phyloP scores from a whole-genome alignment of 2,113 vertebrate genomes.

The Coreoperca whiteheadi region DNA sequence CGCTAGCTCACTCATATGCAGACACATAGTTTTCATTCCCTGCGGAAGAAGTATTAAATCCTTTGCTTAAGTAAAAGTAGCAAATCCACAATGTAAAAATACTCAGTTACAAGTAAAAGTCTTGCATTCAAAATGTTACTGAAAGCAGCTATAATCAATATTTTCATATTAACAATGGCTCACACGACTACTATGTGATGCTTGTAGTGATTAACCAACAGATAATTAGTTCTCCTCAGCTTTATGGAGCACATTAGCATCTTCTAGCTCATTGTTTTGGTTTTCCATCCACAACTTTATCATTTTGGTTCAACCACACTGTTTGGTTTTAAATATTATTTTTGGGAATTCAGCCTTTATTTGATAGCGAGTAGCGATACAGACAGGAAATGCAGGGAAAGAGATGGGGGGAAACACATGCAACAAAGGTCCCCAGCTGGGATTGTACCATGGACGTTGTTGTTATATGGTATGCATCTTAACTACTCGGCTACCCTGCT shows the following conservation, averaged over 20 bases:
- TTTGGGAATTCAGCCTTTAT: neutral
- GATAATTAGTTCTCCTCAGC: neutral
- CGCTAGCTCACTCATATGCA: slow-evolving; percentile 15
- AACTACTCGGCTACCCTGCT: neutral
- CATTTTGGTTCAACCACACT: no score
- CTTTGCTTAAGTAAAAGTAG: neutral
- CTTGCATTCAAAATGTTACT: neutral
- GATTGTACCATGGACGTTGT: neutral
- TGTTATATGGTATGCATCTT: neutral
- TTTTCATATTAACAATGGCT: neutral
- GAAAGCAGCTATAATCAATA: neutral
- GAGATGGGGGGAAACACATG: neutral
- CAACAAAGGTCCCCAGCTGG: neutral
- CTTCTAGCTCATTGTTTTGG: neutral
- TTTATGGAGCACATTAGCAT: neutral
- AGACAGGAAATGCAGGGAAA: neutral
- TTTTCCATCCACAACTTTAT: neutral
- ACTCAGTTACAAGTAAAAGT: neutral
- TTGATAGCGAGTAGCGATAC: no score
- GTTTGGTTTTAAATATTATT: no score
- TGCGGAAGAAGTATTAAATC: neutral
- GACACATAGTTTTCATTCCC: slow-evolving; percentile 22
- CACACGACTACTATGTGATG: neutral
- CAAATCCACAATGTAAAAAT: neutral
- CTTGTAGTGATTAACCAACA: neutral